Percentiles rank a stretch among this genome's conserved stretches.
Evolutionary conservation across 2,113 vertebrate genomes (phyloP).

Genomic region (Rynchops niger): DNA sequence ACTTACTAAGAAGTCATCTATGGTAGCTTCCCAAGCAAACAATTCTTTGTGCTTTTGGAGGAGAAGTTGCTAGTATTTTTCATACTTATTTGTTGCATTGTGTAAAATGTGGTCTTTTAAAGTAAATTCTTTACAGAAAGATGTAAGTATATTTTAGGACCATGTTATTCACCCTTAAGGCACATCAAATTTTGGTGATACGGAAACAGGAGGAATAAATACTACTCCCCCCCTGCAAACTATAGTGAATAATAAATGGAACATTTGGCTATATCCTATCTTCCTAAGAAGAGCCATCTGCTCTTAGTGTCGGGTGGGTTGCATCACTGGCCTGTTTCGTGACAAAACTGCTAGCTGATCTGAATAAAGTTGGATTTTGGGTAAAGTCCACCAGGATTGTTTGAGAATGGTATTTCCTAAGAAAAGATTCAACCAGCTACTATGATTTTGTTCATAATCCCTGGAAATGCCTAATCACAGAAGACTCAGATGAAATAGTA

Average conservation of each 20-base stretch:
- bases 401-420: not conserved
- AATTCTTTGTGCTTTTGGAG: not conserved
- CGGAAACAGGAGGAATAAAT: not conserved
- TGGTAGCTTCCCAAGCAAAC: not conserved
- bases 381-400: not conserved
- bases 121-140: not conserved
- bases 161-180: not conserved
- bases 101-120: not conserved
- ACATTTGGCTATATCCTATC: not conserved
- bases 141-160: not conserved
- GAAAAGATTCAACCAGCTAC: not conserved
- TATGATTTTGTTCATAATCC: not conserved
- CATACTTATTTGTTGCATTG: not conserved
- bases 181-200: not conserved
- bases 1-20: not conserved
- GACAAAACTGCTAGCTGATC: not conserved
- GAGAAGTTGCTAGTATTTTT: not conserved
- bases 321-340: not conserved
- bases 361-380: not conserved
- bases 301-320: not conserved
- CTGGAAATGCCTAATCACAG: not conserved
- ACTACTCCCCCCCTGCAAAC: rapidly evolving
- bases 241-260: not conserved
- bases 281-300: not conserved
- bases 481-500: not conserved